Conservation (phyloP, 2,888 invertebrate genomes). For the Candidula unifasciata region DNA sequence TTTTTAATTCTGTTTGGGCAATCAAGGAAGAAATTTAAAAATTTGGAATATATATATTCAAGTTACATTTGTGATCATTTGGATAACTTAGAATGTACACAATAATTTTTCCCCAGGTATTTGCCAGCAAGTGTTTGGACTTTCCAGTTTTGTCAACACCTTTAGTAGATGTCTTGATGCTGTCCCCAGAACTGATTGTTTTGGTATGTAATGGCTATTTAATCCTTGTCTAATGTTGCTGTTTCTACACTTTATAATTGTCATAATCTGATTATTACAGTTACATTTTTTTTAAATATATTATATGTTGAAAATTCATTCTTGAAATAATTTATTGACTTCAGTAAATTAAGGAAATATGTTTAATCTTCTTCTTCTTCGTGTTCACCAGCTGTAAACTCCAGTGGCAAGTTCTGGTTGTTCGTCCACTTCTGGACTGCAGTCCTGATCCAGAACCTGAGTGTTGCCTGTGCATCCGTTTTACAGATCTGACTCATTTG, state of each 20-base stretch:
- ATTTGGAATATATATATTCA: too few relatives aligned
- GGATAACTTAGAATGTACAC: background rate
- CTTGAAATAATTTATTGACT: too few relatives aligned
- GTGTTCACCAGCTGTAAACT: too few relatives aligned
- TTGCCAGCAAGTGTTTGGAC: constrained; percentile 35
- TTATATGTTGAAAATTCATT: background rate
- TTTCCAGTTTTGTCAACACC: constrained; percentile 31
- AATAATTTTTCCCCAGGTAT: constrained; percentile 26
- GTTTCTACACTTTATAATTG: background rate
- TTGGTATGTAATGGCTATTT: constrained; percentile 29
- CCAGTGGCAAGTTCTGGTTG: too few relatives aligned
- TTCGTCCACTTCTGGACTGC: too few relatives aligned
- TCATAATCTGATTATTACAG: background rate
- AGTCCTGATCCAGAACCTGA: too few relatives aligned
- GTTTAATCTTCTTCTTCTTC: too few relatives aligned
- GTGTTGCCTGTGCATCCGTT: too few relatives aligned
- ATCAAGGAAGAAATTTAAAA: too few relatives aligned
- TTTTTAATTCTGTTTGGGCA: too few relatives aligned
- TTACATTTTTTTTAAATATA: background rate
- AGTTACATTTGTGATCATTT: background rate
- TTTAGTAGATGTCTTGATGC: constrained; percentile 30
- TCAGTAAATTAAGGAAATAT: too few relatives aligned
- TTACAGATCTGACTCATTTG: too few relatives aligned
- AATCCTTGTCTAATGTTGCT: background rate
- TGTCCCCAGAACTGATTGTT: background rate